Base-by-base conservation (phyloP, 1,140 invertebrate genomes). In the Aphelenchoides besseyi region DNA sequence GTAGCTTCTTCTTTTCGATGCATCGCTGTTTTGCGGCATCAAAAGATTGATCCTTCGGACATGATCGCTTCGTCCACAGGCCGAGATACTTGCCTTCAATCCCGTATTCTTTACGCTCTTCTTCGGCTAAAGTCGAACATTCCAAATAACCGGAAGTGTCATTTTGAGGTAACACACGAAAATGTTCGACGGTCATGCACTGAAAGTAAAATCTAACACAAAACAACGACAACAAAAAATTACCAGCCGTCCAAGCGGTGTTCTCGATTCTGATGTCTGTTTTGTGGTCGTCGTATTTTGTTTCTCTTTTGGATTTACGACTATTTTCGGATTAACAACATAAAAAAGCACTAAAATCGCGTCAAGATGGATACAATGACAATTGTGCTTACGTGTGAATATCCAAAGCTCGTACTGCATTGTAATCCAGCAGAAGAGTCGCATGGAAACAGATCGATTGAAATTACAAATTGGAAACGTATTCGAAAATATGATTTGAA, bases 111-210 rank as follows among this genome's bases (percentile, higher is more conserved):
- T 52, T 35, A 30, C 78, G 64, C 62, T 80, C 79, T 23, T 81
- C 73, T 29, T 79, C 73, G 2, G 70, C 57, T 3, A 80, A 32
- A 32, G 79, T 72, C 5, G 79, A 69, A 71, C 79, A 80, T 71
- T 80, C 79, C 41, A 61, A 79, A 30, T 71, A 80, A 9, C 55
- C 35, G 29, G 73, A 57, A 3, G 70, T 28, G 32, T 75, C 76
- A 33, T 73, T 72, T n/a, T n/a, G n/a, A 2, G 32, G 37, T 3
- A 74, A 68, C 1, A 66, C 28, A 32, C 68, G 30, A 30, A 81
- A 74, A 32, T 69, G 70, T 32, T 80, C 79, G 1, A 81, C 79
- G 8, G 79, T 80, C 79, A 80, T 80, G 33, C 79, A 80, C 5
- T 8, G 55, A 59, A 48, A 12, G 23, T 23, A 48, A 48, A 12